These are phyloP conservation scores for Antennarius striatus DNA, from an alignment of 2,113 vertebrate species.

Conservation along the genomic window DNA sequence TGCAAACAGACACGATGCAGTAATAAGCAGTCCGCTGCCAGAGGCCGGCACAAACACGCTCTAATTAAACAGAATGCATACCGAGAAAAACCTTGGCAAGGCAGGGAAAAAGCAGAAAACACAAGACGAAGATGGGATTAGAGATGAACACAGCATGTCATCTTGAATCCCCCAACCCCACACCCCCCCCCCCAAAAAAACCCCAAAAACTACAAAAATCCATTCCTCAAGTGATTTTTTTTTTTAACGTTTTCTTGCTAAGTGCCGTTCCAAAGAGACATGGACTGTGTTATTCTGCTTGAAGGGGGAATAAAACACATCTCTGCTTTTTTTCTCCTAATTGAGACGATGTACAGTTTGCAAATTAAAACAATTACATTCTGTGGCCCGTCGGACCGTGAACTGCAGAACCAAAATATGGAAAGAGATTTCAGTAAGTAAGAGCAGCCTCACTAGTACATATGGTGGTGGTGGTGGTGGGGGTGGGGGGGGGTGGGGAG, in stretches of 20 bases:
- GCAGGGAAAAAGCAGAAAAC: constrained; percentile 27
- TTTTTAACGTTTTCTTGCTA: not conserved
- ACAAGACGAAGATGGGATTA: constrained; percentile 35
- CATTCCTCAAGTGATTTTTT: constrained; percentile 9
- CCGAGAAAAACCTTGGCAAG: constrained; percentile 45
- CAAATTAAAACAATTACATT: constrained; percentile 77
- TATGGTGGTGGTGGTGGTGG: not conserved
- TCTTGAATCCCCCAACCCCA: constrained; percentile 9
- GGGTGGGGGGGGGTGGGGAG: not conserved
- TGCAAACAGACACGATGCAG: constrained; percentile 22
- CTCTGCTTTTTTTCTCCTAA: constrained; percentile 51
- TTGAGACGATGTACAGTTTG: constrained; percentile 65
- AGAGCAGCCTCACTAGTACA: constrained; percentile 63
- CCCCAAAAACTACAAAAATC: constrained; percentile 5
- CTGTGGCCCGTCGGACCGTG: constrained; percentile 57
- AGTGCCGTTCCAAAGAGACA: constrained; percentile 26
- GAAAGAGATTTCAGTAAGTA: constrained; percentile 50
- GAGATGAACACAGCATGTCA: constrained; percentile 27
- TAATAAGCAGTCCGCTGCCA: constrained; percentile 43
- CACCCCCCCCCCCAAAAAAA: no score
- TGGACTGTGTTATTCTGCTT: constrained; percentile 16
- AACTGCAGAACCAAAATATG: constrained; percentile 63
- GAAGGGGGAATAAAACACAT: constrained; percentile 38
- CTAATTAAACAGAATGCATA: constrained; percentile 59
- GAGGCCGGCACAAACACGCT: constrained; percentile 35